Base-by-base conservation (phyloP, 2,797 vertebrate species). In the Alosa sapidissima region DNA sequence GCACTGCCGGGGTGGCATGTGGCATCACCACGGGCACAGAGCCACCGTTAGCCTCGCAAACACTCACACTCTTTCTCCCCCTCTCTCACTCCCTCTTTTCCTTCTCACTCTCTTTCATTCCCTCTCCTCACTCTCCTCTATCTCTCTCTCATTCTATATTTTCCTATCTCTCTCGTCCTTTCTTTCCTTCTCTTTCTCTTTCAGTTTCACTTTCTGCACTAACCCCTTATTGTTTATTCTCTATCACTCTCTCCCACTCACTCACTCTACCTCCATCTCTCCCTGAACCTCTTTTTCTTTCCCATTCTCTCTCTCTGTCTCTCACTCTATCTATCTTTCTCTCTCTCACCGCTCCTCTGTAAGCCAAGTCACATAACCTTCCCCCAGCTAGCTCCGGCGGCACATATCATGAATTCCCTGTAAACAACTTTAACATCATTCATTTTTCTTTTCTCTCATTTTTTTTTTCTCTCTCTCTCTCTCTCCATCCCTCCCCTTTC, bases 401-500 rank as follows among this genome's bases (percentile, higher is more conserved):
- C 33, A 75, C 13, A 45, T 11, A 84, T 82, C 48, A 82, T 60
- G 60, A 78, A 48, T 82, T 11, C 54, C 54, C n/a, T 58, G 8
- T 88, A 81, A 81, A 82, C 14, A 54, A 68, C 60, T 13, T 19
- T 28, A 16, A 47, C 49, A 72, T 60, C 33, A 16, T 54, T 14
- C n/a, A 41, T 33, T 33, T 60, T 65, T 45, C 13, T 28, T 19
- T 9, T 33, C 33, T 36, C 47, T 8, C 36, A 41, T 33, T 33
- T 60, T 65, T 45, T 28, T 28, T 19, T 10, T 33, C 33, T 36
- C 19, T 21, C 19, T 19, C 13, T 16, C 13, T 41, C 33, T 1
- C 14, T 8, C 13, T 13, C 36, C 3, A 3, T 72, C 65, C 3
- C 33, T 68, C 16, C 28, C 24, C 58, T 62, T 14, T 62, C n/a